phyloP scores from a whole-genome alignment of 2,888 invertebrate species.

The Laspeyria flexula region DNA sequence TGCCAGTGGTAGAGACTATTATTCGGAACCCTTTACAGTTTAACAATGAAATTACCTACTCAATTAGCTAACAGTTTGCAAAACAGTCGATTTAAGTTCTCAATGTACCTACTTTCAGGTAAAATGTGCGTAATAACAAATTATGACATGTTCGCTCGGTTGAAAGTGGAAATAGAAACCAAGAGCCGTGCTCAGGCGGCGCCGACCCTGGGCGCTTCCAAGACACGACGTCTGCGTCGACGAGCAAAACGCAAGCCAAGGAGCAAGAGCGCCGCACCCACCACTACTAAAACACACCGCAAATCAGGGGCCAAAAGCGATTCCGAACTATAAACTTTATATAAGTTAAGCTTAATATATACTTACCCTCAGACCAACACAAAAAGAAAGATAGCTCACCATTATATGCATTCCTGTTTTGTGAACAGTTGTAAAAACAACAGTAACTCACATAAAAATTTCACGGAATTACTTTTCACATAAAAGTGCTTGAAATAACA shows the following conservation, averaged over 20 bases:
- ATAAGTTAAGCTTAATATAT: background rate
- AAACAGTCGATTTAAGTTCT: background rate
- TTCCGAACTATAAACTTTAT: constrained; percentile 65
- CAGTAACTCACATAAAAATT: too few species aligned
- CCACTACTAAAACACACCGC: constrained; percentile 52
- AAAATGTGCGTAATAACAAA: constrained; percentile 82
- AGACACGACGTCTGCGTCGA: constrained; percentile 64
- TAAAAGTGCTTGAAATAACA: too few species aligned
- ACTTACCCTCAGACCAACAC: too few species aligned
- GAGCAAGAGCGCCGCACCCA: constrained; percentile 77
- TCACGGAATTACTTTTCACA: too few species aligned
- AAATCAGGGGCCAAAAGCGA: constrained; percentile 80
- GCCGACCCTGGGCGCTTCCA: constrained; percentile 54
- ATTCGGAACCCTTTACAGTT: too few species aligned
- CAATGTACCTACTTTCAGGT: constrained; percentile 51
- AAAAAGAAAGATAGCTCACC: too few species aligned
- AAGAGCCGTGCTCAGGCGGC: constrained; percentile 66
- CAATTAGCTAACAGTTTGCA: too few species aligned
- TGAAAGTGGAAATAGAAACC: constrained; percentile 75
- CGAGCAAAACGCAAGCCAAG: constrained; percentile 69
- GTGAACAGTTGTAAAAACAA: too few species aligned
- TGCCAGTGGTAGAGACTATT: too few species aligned
- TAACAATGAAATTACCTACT: too few species aligned
- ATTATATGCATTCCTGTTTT: too few species aligned
- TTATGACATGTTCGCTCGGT: constrained; percentile 81